Base-by-base conservation (phyloP, 2,888 invertebrate species). In the Dione vanillae region DNA sequence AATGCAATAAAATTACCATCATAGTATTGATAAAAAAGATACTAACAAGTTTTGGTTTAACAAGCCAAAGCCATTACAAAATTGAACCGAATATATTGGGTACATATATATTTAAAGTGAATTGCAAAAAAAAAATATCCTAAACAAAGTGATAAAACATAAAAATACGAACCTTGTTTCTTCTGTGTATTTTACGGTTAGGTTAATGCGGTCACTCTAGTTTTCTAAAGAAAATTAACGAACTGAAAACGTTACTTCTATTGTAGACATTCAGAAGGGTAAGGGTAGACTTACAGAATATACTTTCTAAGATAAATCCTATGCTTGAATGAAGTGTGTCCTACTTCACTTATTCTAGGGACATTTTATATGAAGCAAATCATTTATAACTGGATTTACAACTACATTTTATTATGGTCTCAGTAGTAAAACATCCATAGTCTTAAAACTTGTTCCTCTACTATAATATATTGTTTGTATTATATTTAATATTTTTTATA, bases 151-250 rank as follows among this genome's bases (percentile, higher is more conserved):
- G 27, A 52, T 52, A 35, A 54, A 54, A 14, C 37, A 37, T 37
- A 35, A 37, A 54, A 54, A 54, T 37, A 37, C 9, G 35, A 54
- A 35, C 35, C n/a, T 54, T n/a, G n/a, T 54, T 54, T 37, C 54
- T 35, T 35, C 37, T 37, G 35, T 54, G 10, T 10, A 8, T 35
- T 37, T 10, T 10, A 27, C 35, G 10, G n/a, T 3, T 35, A 54
- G 54, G 35, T 10, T 35, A 54, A 54, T 35, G 37, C 54, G 37
- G 54, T 37, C 20, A 14, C 43, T 61, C 10, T 43, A 45, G 27
- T 43, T 61, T 61, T 61, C 43, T 43, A 14, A 43, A 27, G 41
- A 27, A 61, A 61, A 61, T 61, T 27, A 61, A 45, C 59, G 43
- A 61, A 59, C 41, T 45, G 20, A 27, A 45, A 61, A 61, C 1